These are phyloP conservation scores for Drosophila grimshawi DNA, from an alignment of 1,140 invertebrate species.

Conservation along the genomic window DNA sequence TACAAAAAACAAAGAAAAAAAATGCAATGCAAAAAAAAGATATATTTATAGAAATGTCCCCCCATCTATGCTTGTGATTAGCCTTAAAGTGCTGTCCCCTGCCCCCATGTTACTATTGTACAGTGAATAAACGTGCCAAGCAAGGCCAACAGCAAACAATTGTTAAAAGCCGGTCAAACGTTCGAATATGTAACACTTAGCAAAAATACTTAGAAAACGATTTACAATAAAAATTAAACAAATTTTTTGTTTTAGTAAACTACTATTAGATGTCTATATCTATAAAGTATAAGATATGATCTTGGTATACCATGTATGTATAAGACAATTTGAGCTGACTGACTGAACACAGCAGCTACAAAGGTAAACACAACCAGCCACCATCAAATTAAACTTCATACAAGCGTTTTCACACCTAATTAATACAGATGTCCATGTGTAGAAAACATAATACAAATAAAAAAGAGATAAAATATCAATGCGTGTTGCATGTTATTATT, in stretches of 20 bases:
- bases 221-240: constrained; percentile 23
- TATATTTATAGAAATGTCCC: background rate
- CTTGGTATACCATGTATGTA: background rate
- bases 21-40: constrained; percentile 1
- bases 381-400: background rate
- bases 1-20: background rate
- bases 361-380: background rate
- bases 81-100: constrained; percentile 11
- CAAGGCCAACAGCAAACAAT: constrained; percentile 37
- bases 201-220: constrained; percentile 10
- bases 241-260: constrained; percentile 19
- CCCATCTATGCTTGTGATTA: constrained; percentile 40
- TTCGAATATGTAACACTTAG: constrained; percentile 43
- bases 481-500: no score
- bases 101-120: constrained; percentile 27
- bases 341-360: background rate
- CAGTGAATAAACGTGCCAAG: constrained; percentile 27
- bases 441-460: background rate
- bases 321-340: background rate
- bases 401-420: background rate
- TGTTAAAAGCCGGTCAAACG: constrained; percentile 38
- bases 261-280: background rate
- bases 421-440: background rate
- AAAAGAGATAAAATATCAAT: background rate
- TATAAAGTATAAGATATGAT: background rate